Evolutionary conservation across 2,113 vertebrate species (phyloP).

Genomic region (Raja brachyura): DNA sequence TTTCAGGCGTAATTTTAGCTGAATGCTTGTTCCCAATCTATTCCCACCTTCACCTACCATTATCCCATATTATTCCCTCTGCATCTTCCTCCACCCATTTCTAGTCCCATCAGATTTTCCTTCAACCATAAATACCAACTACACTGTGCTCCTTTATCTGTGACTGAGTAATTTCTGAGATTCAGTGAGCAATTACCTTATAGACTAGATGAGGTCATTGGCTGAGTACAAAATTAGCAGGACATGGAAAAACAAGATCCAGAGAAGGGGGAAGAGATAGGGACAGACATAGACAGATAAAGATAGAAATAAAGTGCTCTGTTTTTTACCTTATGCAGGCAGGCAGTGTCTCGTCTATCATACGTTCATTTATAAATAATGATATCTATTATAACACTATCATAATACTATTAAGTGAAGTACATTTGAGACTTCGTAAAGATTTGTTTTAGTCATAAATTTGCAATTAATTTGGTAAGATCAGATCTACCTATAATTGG

Average conservation of each 20-base stretch:
- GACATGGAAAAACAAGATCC: no score
- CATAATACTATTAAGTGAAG: neutral
- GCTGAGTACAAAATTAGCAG: neutral
- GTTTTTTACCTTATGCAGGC: neutral
- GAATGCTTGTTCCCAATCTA: neutral
- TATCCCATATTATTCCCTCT: no score
- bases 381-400: neutral
- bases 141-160: neutral
- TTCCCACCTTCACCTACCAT: neutral
- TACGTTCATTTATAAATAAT: neutral
- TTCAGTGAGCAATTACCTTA: neutral
- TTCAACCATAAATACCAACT: no score
- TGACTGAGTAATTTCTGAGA: neutral
- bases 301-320: neutral
- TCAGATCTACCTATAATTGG: neutral
- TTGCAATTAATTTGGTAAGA: neutral
- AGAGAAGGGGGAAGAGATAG: no score
- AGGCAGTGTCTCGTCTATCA: neutral
- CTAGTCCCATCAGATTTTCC: no score
- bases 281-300: no score
- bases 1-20: neutral
- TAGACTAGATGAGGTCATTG: neutral
- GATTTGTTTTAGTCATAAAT: neutral
- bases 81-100: no score
- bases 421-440: conserved; percentile 4